Base-by-base conservation (phyloP, 2,888 invertebrate species). In the Teleogryllus oceanicus region DNA sequence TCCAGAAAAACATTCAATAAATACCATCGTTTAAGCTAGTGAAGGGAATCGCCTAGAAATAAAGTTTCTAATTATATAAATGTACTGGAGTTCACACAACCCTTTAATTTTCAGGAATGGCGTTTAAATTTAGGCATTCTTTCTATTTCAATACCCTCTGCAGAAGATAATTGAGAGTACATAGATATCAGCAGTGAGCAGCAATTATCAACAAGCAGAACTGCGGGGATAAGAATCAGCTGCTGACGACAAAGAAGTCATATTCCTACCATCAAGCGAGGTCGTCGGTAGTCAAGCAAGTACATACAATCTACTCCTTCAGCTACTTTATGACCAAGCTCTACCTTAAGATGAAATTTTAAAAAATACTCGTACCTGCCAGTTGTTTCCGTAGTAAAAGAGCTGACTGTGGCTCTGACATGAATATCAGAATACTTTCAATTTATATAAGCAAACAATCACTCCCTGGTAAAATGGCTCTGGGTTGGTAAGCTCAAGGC, bases 331-430 rank as follows among this genome's bases (percentile, higher is more conserved):
- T 12, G 13, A 79, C 50, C 75, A 24, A 20, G 13, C 13, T 13
- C 20, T 11, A n/a, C 49, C 18, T 74, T 18, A 11, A 49, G 20
- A 37, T 74, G 49, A 49, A 13, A 77, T 5, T 62, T 49, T 77
- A 50, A 49, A 76, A 75, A 77, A 78, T 79, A 49, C 83, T 90
- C 91, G 90, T 92, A 96, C 96, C 96, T 93, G 96, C 95, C 91
- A 96, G 91, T 91, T 96, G 96, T 92, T 96, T 96, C 90, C 95
- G 93, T 90, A 96, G 92, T 91, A 96, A 91, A 90, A 96, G 93
- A 89, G 96, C 94, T 89, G 96, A 96, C 93, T 96, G 96, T 92
- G 93, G 93, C 92, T 96, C 95, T 92, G 95, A 95, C 96, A 96
- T 96, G 93, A 93, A 94, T 93, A 82, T 82, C 83, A 82, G 83